Base-by-base conservation (phyloP, 2,113 vertebrate genomes). In the Apeltes quadracus region DNA sequence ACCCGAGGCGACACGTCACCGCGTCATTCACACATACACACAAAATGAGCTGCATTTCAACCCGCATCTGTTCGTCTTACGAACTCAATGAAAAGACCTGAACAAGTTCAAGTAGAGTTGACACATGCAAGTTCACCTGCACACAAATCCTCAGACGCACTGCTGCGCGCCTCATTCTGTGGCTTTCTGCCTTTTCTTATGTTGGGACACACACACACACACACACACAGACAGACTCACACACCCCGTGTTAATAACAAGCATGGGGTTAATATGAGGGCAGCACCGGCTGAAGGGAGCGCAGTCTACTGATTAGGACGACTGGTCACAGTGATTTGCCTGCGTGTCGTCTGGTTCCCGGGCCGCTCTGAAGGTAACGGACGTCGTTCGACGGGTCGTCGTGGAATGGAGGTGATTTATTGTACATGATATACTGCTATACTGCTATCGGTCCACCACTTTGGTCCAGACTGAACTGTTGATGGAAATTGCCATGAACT, bases 241-340 rank as follows among this genome's bases (percentile, higher is more conserved):
- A 41, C 50, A 43, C n/a, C 16, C 22, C 2, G 13, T 73, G 77
- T 79, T 87, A 89, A 92, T 89, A 78, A 91, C 86, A 90, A 89
- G 81, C 84, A 69, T 69, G 46, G 63, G 87, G 87, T 89, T 89
- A 91, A 91, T 89, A 63, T 83, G 66, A 87, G 81, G 84, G 82
- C 77, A 80, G 75, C 54, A 16, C 61, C 50, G 68, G 59, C 67
- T 69, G 27, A 77, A 78, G 76, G 76, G 87, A 87, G 79, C 51
- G 4, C 80, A 72, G 81, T 82, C 86, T 81, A 66, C 78, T 92
- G 84, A 91, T 92, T 92, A 91, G 77, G 72, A 63, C 53, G 55
- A 73, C 81, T 58, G 57, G 82, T 77, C 84, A 71, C 81, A 62
- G 79, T 92, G 86, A 88, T 92, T 90, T 89, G 83, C 9, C 22